phyloP scores from a whole-genome alignment of 2,797 vertebrate species.

The Trachurus trachurus region DNA sequence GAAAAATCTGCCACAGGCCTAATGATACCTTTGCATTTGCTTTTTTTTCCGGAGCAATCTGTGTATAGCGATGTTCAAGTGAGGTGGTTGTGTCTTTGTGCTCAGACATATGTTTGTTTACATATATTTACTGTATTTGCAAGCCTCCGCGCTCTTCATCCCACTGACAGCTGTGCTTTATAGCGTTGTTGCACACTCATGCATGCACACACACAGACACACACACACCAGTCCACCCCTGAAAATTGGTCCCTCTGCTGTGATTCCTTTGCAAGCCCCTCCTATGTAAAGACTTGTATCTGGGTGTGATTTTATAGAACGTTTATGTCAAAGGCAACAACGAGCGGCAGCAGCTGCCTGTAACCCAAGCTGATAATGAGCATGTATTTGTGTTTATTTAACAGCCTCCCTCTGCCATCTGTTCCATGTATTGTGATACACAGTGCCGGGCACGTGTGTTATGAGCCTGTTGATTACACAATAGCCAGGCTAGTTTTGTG shows the following conservation, averaged over 20 bases:
- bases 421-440: constrained; percentile 80
- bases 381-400: constrained; percentile 82
- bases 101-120: constrained; percentile 16
- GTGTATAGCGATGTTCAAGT: constrained; percentile 1
- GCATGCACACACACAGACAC: too few species aligned
- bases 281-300: constrained; percentile 11
- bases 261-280: constrained; percentile 35
- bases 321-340: constrained; percentile 54
- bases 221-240: not conserved
- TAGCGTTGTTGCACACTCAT: constrained; percentile 11
- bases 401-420: constrained; percentile 80
- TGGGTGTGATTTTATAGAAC: constrained; percentile 54
- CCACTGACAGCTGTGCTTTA: constrained; percentile 45
- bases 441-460: constrained; percentile 59
- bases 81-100: not conserved
- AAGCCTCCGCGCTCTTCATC: constrained; percentile 12
- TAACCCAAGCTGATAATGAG: constrained; percentile 78
- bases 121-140: constrained; percentile 11
- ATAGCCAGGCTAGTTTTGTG: constrained; percentile 50
- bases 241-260: constrained; percentile 4
- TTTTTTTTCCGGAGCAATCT: constrained; percentile 14
- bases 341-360: constrained; percentile 70
- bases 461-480: constrained; percentile 79
- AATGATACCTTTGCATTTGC: constrained; percentile 18
- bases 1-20: constrained; percentile 31